phyloP scores from a whole-genome alignment of 2,113 vertebrate species.

The Alouatta palliata region DNA sequence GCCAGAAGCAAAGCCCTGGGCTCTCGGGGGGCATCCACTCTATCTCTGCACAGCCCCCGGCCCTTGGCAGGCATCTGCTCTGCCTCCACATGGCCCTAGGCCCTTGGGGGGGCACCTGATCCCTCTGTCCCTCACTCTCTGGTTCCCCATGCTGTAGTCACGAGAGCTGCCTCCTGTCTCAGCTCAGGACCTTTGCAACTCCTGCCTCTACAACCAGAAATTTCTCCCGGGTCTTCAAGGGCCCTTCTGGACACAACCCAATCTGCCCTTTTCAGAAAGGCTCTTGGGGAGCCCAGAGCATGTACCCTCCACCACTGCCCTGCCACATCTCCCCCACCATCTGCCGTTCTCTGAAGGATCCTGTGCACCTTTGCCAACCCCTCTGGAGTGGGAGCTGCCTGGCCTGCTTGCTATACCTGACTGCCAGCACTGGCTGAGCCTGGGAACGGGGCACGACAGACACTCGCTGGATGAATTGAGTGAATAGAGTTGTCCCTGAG shows the following conservation, averaged over 20 bases:
- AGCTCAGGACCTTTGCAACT: no score
- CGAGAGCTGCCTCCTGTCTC: fast-evolving
- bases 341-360: fast-evolving
- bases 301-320: not conserved
- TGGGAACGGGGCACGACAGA: not conserved
- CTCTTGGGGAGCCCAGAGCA: not conserved
- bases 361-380: fast-evolving
- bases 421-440: fast-evolving
- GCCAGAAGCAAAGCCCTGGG: fast-evolving
- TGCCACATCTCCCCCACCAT: fast-evolving
- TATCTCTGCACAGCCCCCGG: not conserved
- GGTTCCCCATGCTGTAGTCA: not conserved
- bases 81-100: not conserved
- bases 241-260: no score
- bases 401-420: fast-evolving
- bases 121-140: fast-evolving
- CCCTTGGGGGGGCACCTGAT: not conserved
- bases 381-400: not conserved
- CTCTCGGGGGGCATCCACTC: not conserved
- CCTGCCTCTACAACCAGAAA: not conserved
- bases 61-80: no score
- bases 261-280: not conserved
- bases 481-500: no score
- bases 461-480: no score
- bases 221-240: not conserved